Evolutionary conservation across 2,797 vertebrate genomes (phyloP).

Genomic region (Aphelocoma californica): DNA sequence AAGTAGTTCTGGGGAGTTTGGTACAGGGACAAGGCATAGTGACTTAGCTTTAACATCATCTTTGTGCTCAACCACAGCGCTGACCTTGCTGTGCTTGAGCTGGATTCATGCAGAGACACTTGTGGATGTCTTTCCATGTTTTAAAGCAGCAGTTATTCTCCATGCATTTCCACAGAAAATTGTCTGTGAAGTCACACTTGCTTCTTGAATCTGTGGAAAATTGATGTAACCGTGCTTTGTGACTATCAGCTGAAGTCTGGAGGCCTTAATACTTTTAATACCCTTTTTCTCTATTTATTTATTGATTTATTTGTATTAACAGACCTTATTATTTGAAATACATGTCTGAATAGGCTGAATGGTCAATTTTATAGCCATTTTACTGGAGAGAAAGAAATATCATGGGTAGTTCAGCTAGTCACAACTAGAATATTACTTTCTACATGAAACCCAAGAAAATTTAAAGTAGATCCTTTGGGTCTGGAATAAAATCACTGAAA

Average conservation of each 20-base stretch:
- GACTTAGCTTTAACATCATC: neutral
- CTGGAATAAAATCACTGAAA: neutral
- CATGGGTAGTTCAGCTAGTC: neutral
- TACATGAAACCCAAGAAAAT: neutral
- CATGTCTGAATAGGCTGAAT: neutral
- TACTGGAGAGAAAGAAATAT: neutral
- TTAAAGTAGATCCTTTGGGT: neutral
- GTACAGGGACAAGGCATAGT: neutral
- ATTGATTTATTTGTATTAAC: neutral
- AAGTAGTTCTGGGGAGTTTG: neutral
- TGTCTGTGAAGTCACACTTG: neutral
- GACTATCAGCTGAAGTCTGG: neutral
- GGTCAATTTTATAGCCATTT: neutral
- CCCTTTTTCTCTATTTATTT: neutral
- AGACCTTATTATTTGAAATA: neutral
- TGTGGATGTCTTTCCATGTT: neutral
- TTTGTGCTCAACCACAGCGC: neutral
- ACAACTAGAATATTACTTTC: neutral
- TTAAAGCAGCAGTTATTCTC: neutral
- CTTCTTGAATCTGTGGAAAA: neutral
- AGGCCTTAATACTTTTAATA: neutral
- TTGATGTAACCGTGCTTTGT: neutral
- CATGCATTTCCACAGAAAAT: neutral
- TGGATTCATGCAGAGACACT: neutral
- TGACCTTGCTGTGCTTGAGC: neutral